These are phyloP conservation scores for Gymnarchus niloticus DNA, from an alignment of 2,113 vertebrate genomes.

Conservation along the genomic window DNA sequence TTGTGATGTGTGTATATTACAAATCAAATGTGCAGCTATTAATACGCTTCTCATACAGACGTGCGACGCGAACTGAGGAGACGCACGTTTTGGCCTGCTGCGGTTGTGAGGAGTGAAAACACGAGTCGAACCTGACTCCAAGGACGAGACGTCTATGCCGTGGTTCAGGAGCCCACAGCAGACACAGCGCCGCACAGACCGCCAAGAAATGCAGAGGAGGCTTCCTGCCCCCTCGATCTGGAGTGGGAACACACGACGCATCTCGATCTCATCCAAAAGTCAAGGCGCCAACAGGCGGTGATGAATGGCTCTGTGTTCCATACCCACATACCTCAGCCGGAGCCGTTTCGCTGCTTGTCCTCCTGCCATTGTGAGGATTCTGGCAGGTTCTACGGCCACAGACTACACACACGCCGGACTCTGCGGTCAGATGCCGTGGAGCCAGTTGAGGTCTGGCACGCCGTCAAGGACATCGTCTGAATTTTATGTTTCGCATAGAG, in stretches of 20 bases:
- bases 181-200: slow-evolving; percentile 36
- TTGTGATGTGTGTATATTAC: neutral
- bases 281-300: slow-evolving; percentile 36
- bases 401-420: neutral
- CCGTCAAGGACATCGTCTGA: slow-evolving; percentile 8
- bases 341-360: slow-evolving; percentile 17
- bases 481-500: slow-evolving; percentile 23
- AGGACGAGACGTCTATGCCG: slow-evolving; percentile 30
- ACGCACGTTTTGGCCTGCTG: slow-evolving; percentile 25
- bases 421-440: slow-evolving; percentile 21
- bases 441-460: slow-evolving; percentile 24
- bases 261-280: slow-evolving; percentile 42
- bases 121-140: slow-evolving; percentile 35
- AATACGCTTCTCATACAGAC: neutral
- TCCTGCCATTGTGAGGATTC: neutral
- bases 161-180: slow-evolving; percentile 30
- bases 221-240: slow-evolving; percentile 53
- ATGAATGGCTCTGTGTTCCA: slow-evolving; percentile 46
- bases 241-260: slow-evolving; percentile 53
- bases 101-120: slow-evolving; percentile 37
- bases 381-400: neutral
- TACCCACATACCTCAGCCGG: slow-evolving; percentile 46
- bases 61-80: neutral
- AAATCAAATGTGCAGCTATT: neutral
- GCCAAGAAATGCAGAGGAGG: slow-evolving; percentile 66